phyloP scores from a whole-genome alignment of 2,113 vertebrate genomes.

The Macquaria australasica region DNA sequence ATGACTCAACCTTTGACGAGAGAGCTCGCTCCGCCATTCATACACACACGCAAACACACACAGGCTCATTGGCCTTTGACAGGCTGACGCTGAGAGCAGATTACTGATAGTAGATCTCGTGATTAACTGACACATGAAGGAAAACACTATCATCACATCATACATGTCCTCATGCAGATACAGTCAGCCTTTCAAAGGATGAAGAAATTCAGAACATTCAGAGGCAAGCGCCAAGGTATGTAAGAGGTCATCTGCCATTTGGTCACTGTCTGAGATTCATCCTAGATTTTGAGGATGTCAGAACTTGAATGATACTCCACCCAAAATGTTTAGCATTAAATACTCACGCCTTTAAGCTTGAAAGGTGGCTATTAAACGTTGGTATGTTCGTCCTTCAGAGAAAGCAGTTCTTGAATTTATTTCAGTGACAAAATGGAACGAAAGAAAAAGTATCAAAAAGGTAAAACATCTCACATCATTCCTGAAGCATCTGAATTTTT shows the following conservation, averaged over 20 bases:
- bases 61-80: background rate
- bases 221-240: background rate
- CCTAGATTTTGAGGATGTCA: background rate
- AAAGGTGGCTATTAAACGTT: background rate
- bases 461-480: too few relatives aligned
- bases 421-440: too few relatives aligned
- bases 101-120: slow-evolving; percentile 37
- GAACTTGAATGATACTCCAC: background rate
- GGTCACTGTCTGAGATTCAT: background rate
- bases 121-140: slow-evolving; percentile 30
- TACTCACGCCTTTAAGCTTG: background rate
- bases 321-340: background rate
- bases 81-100: slow-evolving; percentile 12
- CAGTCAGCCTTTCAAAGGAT: background rate
- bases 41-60: slow-evolving; percentile 1
- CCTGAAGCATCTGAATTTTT: background rate
- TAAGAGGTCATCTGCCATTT: background rate
- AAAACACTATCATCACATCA: slow-evolving; percentile 2
- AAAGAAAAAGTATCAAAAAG: too few relatives aligned
- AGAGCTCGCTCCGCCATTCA: background rate
- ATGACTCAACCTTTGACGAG: slow-evolving; percentile 20
- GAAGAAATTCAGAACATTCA: background rate
- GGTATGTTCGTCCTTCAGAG: background rate
- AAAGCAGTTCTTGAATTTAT: background rate
- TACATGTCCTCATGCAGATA: background rate